Evolutionary conservation across 2,888 invertebrate genomes (phyloP).

Genomic region (Caenorhabditis wallacei): DNA sequence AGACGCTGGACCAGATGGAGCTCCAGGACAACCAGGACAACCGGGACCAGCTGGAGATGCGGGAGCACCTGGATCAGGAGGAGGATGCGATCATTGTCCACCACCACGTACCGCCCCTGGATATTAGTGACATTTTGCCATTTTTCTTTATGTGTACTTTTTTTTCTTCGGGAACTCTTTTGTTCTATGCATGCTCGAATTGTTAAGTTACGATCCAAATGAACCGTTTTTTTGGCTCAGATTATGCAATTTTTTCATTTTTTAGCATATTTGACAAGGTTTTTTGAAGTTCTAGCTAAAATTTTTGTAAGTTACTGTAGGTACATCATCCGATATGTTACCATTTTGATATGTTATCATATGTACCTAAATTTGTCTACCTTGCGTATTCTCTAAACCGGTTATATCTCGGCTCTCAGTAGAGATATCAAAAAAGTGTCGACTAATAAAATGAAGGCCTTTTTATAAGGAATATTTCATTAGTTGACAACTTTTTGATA

Average conservation of each 20-base stretch:
- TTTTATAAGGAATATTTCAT: too few species aligned
- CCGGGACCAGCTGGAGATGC: conserved; percentile 66
- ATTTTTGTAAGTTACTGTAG: too few species aligned
- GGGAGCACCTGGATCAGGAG: conserved; percentile 66
- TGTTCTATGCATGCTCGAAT: neutral
- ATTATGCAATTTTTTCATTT: neutral
- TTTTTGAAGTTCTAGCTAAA: too few species aligned
- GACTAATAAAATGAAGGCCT: too few species aligned
- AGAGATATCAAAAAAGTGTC: too few species aligned
- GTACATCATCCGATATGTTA: too few species aligned
- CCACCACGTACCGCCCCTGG: conserved; percentile 71
- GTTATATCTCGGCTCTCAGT: too few species aligned
- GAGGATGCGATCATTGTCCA: conserved; percentile 73
- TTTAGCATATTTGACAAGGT: neutral
- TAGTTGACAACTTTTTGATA: too few species aligned
- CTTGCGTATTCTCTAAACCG: too few species aligned
- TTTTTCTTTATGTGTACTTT: neutral
- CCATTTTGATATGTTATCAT: too few species aligned
- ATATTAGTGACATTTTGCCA: conserved; percentile 54
- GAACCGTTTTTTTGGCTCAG: conserved; percentile 22
- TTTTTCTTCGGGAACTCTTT: neutral
- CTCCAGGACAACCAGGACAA: conserved; percentile 66
- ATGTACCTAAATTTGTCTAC: too few species aligned
- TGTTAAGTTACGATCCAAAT: neutral
- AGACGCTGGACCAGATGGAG: conserved; percentile 68